Evolutionary conservation across 1,140 invertebrate genomes (phyloP), one percentile per base, ranked within the genome.

Genomic region (Drosophila repletoides): DNA sequence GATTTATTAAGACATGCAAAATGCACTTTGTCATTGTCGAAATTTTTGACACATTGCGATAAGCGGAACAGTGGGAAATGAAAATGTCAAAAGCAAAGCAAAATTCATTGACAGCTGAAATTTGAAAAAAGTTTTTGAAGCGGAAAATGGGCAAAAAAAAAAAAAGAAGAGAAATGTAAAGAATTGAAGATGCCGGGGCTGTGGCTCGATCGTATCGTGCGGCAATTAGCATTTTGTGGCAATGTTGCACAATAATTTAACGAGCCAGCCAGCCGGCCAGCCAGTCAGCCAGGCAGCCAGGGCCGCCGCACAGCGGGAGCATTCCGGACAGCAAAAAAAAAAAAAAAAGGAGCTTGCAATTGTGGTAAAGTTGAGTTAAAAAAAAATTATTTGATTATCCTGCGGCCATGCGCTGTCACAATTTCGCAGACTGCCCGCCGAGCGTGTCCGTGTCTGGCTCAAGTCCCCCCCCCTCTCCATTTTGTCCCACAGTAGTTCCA

Each of bases 331-430:
- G 33, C 24, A 34, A 12, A 48, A 53, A 7, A 36, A 45, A 72
- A 43, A 26, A 71, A 51, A 60, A 80, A 75, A 76, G 64, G 67
- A 43, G 58, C 51, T 28, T 64, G 56, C 66, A 70, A 53, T 64
- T 69, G 59, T 53, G 60, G 38, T 24, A 46, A 21, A 34, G 28
- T 55, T 51, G 43, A 41, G 43, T n/a, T n/a, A 26, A 60, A 70
- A 74, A 76, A 79, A 86, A 86, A 84, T 86, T 86, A 86, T 86
- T 86, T 86, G 80, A 86, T 86, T 86, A 86, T 86, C 80, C 80
- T 86, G 80, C 80, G 80, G 80, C 80, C 81, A 86, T 80, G 80
- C 81, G 76, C 72, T 86, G 80, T 86, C 80, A 86, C 80, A 86
- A 86, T 86, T 86, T 86, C 40, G 64, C 76, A 86, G 80, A 86